Evolutionary conservation across 2,888 invertebrate genomes (phyloP).

Genomic region (Pyrocoelia pectoralis): DNA sequence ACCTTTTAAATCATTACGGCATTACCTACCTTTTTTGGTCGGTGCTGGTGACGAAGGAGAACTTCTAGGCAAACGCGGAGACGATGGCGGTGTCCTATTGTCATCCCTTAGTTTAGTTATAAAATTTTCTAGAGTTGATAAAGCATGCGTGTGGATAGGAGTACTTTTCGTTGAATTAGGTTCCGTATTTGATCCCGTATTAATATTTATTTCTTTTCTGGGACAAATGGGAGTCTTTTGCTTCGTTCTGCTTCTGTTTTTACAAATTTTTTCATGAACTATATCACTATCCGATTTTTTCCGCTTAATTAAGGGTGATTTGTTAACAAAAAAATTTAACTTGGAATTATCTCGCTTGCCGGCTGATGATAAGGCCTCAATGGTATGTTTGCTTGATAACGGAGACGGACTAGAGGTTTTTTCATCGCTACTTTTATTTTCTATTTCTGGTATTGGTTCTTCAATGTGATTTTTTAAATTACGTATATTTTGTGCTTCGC

Average conservation of each 20-base stretch:
- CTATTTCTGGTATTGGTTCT: constrained; percentile 53
- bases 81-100: constrained; percentile 61
- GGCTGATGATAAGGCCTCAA: constrained; percentile 36
- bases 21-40: constrained; percentile 69
- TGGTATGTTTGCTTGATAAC: constrained; percentile 30
- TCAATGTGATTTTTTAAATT: constrained; percentile 46
- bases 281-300: constrained; percentile 51
- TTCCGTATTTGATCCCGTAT: constrained; percentile 23
- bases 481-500: constrained; percentile 44
- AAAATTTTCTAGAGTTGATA: constrained; percentile 67
- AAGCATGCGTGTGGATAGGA: constrained; percentile 62
- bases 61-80: constrained; percentile 75
- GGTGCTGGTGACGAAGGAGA: constrained; percentile 79
- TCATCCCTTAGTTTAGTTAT: constrained; percentile 66
- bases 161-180: constrained; percentile 43
- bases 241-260: constrained; percentile 49
- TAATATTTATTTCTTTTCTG: constrained; percentile 41
- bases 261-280: constrained; percentile 41
- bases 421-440: constrained; percentile 43
- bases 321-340: constrained; percentile 56
- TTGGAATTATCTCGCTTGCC: constrained; percentile 51
- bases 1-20: neutral
- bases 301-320: constrained; percentile 56
- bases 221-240: constrained; percentile 45
- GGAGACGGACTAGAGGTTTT: constrained; percentile 36